Evolutionary conservation across 2,113 vertebrate genomes (phyloP).

Genomic region (Bambusicola thoracicus): DNA sequence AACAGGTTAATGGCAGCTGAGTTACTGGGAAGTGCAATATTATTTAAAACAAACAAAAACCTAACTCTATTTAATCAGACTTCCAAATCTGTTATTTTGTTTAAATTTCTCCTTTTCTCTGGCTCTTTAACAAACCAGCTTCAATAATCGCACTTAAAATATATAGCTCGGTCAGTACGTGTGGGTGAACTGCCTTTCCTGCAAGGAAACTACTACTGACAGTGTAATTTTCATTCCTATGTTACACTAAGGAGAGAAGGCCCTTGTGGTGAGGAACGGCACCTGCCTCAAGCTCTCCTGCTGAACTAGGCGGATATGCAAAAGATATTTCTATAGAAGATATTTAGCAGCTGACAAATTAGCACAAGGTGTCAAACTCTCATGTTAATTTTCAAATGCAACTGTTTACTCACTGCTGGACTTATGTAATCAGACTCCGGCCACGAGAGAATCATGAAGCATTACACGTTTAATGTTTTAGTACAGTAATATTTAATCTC

Average conservation of each 20-base stretch:
- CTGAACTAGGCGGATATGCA: not conserved
- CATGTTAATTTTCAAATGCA: not conserved
- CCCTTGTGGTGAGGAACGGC: not conserved
- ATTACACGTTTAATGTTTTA: not conserved
- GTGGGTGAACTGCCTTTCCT: not conserved
- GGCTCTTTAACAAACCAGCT: not conserved
- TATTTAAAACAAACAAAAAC: not conserved
- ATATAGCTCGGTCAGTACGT: not conserved
- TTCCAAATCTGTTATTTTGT: not conserved
- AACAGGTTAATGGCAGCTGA: not conserved
- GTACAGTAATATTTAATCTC: not conserved
- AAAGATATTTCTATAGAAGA: not conserved
- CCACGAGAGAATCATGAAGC: not conserved
- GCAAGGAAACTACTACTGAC: not conserved
- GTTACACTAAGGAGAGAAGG: not conserved
- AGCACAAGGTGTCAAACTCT: not conserved
- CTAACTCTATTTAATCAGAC: not conserved
- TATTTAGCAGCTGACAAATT: not conserved
- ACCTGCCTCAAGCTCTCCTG: not conserved
- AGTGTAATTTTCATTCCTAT: not conserved
- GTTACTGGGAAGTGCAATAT: not conserved
- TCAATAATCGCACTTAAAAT: not conserved
- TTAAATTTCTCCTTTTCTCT: not conserved
- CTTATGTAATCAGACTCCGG: not conserved
- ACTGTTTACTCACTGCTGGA: not conserved